Evolutionary conservation across 2,113 vertebrate species (phyloP).

Genomic region (Oceanites oceanicus): DNA sequence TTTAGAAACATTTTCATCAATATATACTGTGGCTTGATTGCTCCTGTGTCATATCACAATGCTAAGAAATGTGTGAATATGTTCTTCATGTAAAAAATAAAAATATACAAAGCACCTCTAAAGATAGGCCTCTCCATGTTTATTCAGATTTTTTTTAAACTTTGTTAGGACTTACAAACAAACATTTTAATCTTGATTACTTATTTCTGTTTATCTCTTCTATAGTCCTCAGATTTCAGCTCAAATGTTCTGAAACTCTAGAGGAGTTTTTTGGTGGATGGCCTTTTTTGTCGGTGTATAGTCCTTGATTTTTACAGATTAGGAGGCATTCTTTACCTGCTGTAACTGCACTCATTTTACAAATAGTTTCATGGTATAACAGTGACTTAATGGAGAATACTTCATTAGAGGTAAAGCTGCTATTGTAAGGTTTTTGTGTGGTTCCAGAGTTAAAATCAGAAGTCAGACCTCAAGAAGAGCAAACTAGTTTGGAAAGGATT

Average conservation of each 20-base stretch:
- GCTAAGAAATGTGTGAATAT: background rate
- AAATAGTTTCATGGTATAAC: background rate
- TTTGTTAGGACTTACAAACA: background rate
- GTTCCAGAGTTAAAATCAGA: background rate
- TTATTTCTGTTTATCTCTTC: background rate
- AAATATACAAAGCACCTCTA: background rate
- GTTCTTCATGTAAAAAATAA: background rate
- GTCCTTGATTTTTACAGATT: background rate
- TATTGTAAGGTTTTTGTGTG: background rate
- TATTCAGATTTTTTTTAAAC: background rate
- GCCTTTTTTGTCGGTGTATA: accelerated
- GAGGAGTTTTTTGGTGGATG: background rate
- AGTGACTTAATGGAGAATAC: background rate
- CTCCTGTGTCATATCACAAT: background rate
- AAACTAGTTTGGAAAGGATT: background rate
- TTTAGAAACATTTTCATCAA: background rate
- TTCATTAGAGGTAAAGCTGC: background rate
- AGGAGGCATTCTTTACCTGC: background rate
- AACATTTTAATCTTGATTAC: background rate
- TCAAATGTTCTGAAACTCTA: background rate
- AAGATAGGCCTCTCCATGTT: background rate
- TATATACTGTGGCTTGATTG: background rate
- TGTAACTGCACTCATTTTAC: background rate
- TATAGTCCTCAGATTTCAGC: background rate
- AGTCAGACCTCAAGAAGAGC: background rate